Base-by-base conservation (phyloP, 2,113 vertebrate genomes). In the Aspiorhynchus laticeps region DNA sequence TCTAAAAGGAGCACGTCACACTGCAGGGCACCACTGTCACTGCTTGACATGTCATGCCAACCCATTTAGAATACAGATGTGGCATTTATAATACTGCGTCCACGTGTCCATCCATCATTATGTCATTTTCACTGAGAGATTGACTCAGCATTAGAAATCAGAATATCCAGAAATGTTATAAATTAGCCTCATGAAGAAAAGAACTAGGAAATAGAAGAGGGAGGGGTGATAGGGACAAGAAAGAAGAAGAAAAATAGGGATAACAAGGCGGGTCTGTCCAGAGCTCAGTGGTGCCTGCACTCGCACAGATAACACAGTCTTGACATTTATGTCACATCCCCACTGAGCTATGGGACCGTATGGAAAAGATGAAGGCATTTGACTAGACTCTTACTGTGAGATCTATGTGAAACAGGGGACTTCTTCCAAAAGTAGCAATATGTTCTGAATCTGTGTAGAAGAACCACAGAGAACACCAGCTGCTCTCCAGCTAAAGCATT, bases 291-390 rank as follows among this genome's bases (percentile, higher is more conserved):
- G 90, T 15, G 92, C 88, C 94, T 95, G 94, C 92, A 91, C 86
- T 87, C 89, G 87, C 87, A 84, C 92, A 93, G 94, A 95, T 94
- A 94, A 93, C 91, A 85, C 91, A 89, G 92, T 90, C 92, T 87
- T 93, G 93, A 94, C 92, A 92, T 91, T 92, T 94, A 95, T 94
- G 93, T 93, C 90, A 92, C 86, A 76, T 93, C 92, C 92, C 90
- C 5, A 83, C 80, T 92, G 93, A 93, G 76, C 87, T 86, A 89
- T 90, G 28, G 53, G 87, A 43, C 89, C 36, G 59, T 59, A 80
- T 63, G 53, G 67, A 41, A 85, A 74, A 74, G 78, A 53, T 11
- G 48, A 63, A 53, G 87, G 77, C 31, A 87, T 87, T 93, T 92
- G 91, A 91, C 87, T 12, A 83, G 82, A 53, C 82, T 86, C 90